Percentiles rank a stretch among this genome's conserved stretches.
These are phyloP conservation scores for Sebastes nivosus DNA, from an alignment of 2,797 vertebrate genomes.

Conservation along the genomic window DNA sequence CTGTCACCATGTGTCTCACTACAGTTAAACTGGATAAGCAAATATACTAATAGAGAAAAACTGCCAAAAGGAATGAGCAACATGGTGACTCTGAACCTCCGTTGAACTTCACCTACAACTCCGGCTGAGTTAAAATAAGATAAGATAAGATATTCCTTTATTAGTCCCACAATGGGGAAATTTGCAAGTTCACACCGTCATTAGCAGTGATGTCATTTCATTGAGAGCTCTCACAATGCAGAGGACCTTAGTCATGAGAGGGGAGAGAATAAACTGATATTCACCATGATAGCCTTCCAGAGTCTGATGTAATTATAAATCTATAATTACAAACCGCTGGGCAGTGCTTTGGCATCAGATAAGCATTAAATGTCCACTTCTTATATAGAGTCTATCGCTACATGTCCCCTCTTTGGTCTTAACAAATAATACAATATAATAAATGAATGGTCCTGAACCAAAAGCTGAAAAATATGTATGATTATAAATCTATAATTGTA, in stretches of 20 bases:
- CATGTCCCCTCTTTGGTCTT: too few species aligned
- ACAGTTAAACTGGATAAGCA: background rate
- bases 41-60: background rate
- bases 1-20: slow-evolving; percentile 11
- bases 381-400: background rate
- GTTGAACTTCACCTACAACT: background rate
- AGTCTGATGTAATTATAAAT: background rate
- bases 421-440: too few species aligned
- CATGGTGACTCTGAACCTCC: background rate
- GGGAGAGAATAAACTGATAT: background rate
- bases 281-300: background rate
- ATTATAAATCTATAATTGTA: background rate
- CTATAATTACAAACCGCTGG: background rate
- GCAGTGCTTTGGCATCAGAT: background rate
- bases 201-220: background rate
- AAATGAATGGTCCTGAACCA: too few species aligned
- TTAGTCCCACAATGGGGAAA: too few species aligned
- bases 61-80: background rate
- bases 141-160: too few species aligned
- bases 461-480: background rate
- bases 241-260: background rate
- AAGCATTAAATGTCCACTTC: background rate
- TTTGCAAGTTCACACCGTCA: background rate
- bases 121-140: too few species aligned
- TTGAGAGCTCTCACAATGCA: background rate